phyloP scores from a whole-genome alignment of 2,797 vertebrate species.

The Amphiprion clarkii region DNA sequence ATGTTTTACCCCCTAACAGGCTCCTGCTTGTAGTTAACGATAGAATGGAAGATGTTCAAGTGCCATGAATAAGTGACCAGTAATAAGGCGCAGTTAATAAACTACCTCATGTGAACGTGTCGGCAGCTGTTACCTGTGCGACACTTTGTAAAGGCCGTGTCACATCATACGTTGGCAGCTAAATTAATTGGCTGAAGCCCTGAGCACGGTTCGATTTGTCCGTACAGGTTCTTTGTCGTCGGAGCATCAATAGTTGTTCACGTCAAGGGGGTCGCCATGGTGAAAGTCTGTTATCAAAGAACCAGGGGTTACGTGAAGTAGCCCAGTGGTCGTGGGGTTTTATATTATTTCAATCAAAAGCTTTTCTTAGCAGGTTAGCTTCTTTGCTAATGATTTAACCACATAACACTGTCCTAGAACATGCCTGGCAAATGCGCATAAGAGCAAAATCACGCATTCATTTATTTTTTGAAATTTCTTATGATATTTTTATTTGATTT shows the following conservation, averaged over 20 bases:
- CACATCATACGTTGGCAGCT: not conserved
- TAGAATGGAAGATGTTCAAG: conserved; percentile 14
- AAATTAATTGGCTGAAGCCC: not conserved
- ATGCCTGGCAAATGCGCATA: not conserved
- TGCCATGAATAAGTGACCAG: not conserved
- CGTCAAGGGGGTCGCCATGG: too few species aligned
- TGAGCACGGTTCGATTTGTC: too few species aligned
- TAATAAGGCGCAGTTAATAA: not conserved
- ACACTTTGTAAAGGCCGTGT: not conserved
- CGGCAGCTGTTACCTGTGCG: not conserved
- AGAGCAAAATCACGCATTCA: not conserved
- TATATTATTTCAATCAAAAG: not conserved
- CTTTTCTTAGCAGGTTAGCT: not conserved
- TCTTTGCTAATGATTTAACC: not conserved
- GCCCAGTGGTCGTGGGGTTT: not conserved
- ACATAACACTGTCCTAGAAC: not conserved
- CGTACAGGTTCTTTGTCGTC: too few species aligned
- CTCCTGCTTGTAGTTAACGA: conserved; percentile 11
- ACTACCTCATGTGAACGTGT: conserved; percentile 1
- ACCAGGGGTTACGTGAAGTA: too few species aligned
- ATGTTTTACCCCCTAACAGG: conserved; percentile 28
- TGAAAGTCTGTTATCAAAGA: too few species aligned
- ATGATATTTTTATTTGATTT: not conserved
- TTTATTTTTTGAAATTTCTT: not conserved
- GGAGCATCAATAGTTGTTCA: too few species aligned